These are phyloP conservation scores for Ligdia adustata DNA, from an alignment of 2,888 invertebrate species.

Conservation along the genomic window DNA sequence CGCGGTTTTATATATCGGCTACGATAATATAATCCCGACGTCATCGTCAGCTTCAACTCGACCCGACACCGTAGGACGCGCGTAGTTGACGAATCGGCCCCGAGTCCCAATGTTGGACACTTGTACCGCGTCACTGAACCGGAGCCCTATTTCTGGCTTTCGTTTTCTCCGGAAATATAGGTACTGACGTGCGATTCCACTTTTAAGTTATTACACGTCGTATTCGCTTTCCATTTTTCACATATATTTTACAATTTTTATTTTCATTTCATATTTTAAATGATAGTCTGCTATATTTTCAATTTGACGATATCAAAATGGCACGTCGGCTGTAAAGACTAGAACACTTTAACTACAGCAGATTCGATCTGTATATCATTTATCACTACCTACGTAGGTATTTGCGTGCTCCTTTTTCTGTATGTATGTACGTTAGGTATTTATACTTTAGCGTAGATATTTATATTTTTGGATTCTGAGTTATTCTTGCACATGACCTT, in stretches of 20 bases:
- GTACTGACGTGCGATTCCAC: conserved; percentile 46
- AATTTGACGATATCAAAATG: conserved; percentile 12
- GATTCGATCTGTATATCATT: conserved; percentile 22
- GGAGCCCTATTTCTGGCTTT: conserved; percentile 67
- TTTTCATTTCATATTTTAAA: neutral
- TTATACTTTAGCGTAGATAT: no score
- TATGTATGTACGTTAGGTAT: conserved; percentile 6
- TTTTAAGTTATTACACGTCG: conserved; percentile 38
- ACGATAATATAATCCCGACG: conserved; percentile 24
- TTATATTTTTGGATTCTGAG: conserved; percentile 25
- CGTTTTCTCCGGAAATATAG: conserved; percentile 73
- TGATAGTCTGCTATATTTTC: conserved; percentile 11
- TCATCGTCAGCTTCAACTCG: no score
- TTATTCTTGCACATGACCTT: conserved; percentile 29
- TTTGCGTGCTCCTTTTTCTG: conserved; percentile 21
- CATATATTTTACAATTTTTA: conserved; percentile 6
- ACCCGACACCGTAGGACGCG: conserved; percentile 19
- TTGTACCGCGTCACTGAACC: conserved; percentile 62
- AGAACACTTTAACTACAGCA: conserved; percentile 19
- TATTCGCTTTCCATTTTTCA: conserved; percentile 24
- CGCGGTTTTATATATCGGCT: conserved; percentile 34
- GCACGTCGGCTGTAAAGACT: conserved; percentile 17
- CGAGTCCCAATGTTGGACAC: conserved; percentile 26
- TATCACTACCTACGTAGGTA: conserved; percentile 27
- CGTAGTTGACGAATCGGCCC: conserved; percentile 2